Conservation (phyloP, 2,797 vertebrate species). For the Tenualosa ilisha region DNA sequence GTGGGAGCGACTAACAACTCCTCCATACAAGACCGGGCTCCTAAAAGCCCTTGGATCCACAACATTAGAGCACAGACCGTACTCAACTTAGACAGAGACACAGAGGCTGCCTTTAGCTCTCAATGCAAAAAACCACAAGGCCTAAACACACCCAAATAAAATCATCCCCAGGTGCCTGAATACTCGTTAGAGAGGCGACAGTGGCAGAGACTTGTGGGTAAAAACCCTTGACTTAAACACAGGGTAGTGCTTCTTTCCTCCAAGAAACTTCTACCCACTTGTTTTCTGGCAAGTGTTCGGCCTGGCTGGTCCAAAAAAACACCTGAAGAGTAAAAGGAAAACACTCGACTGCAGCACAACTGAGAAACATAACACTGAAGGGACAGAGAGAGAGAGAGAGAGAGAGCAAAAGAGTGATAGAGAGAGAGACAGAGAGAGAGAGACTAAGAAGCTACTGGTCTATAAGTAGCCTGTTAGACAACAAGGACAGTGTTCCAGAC, state of each 20-base stretch:
- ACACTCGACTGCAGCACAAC: neutral
- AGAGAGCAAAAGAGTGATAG: neutral
- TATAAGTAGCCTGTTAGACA: neutral
- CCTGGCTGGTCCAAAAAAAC: constrained; percentile 1
- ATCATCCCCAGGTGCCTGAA: neutral
- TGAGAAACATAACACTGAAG: neutral
- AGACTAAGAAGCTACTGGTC: neutral
- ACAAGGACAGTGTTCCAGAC: neutral
- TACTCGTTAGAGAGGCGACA: neutral
- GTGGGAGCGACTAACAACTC: neutral
- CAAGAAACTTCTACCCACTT: neutral
- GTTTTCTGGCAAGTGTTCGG: neutral
- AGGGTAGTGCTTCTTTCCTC: neutral
- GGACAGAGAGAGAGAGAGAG: neutral
- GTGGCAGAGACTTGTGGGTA: constrained; percentile 1
- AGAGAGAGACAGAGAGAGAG: neutral
- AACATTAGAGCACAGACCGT: neutral
- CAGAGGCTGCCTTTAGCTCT: neutral
- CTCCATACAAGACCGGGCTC: neutral
- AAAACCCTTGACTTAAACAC: neutral
- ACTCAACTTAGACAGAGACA: neutral
- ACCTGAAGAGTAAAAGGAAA: neutral
- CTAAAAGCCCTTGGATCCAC: neutral
- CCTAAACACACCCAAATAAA: neutral
- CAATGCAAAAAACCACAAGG: too few relatives aligned